Evolutionary conservation across 2,888 invertebrate species (phyloP).

Genomic region (Agrenia bidenticulata): DNA sequence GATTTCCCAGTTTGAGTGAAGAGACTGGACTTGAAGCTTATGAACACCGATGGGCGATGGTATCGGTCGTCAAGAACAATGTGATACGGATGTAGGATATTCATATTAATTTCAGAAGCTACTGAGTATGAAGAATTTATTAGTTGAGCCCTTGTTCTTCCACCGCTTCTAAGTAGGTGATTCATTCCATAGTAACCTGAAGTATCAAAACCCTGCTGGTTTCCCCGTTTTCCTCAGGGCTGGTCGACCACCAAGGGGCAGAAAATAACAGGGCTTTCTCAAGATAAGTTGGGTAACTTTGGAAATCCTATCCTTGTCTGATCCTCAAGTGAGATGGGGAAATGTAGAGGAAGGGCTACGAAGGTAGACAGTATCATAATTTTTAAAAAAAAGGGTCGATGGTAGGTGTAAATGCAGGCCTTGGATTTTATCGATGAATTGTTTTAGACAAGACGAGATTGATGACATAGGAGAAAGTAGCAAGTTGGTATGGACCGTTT

Average conservation of each 20-base stretch:
- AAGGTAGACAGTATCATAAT: too few relatives aligned
- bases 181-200: not conserved
- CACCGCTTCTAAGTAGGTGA: too few relatives aligned
- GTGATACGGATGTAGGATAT: constrained; percentile 10
- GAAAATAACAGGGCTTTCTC: constrained; percentile 2
- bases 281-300: too few relatives aligned
- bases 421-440: too few relatives aligned
- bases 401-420: too few relatives aligned
- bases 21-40: not conserved
- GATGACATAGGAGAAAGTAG: too few relatives aligned
- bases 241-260: constrained; percentile 1
- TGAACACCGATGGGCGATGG: not conserved
- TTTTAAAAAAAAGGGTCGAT: too few relatives aligned
- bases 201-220: constrained; percentile 8
- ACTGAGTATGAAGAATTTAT: constrained; percentile 4
- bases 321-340: too few relatives aligned
- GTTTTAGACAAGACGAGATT: too few relatives aligned
- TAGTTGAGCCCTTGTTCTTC: not conserved
- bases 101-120: constrained; percentile 7
- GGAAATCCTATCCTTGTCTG: too few relatives aligned
- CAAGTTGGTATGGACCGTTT: too few relatives aligned
- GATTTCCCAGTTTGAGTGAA: not conserved
- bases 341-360: too few relatives aligned
- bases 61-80: not conserved
- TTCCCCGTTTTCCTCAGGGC: not conserved